Evolutionary conservation across 1,140 invertebrate genomes (phyloP).

Genomic region (Centruroides sculpturatus): DNA sequence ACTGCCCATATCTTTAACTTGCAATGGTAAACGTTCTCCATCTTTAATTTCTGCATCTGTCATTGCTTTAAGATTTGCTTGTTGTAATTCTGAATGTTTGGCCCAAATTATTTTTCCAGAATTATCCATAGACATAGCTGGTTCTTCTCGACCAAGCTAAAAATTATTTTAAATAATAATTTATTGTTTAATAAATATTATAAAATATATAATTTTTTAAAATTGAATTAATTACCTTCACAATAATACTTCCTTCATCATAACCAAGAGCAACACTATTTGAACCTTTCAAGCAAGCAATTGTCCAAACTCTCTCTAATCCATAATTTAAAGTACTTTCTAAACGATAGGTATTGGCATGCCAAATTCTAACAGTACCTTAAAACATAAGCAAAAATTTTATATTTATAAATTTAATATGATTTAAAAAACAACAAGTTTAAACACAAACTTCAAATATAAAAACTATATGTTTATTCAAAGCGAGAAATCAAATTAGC

Average conservation of each 20-base stretch:
- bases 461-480: too few species aligned
- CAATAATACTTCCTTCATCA: slow-evolving; percentile 95
- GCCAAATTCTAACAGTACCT: slow-evolving; percentile 88
- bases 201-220: not conserved
- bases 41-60: slow-evolving; percentile 59
- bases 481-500: too few species aligned
- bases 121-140: slow-evolving; percentile 97
- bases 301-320: slow-evolving; percentile 94
- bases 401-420: too few species aligned
- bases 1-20: slow-evolving; percentile 96
- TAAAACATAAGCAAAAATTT: not conserved
- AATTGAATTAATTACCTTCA: slow-evolving; percentile 42
- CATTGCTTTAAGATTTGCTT: slow-evolving; percentile 71
- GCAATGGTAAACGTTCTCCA: slow-evolving; percentile 79
- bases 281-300: slow-evolving; percentile 83
- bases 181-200: not conserved
- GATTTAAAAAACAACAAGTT: too few species aligned
- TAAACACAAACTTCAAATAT: not conserved
- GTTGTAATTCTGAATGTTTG: slow-evolving; percentile 93
- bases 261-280: slow-evolving; percentile 96
- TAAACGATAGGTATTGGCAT: slow-evolving; percentile 89
- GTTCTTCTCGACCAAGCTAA: slow-evolving; percentile 86
- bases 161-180: not conserved
- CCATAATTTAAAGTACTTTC: slow-evolving; percentile 97
- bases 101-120: slow-evolving; percentile 98